Evolutionary conservation across 2,797 vertebrate genomes (phyloP), one percentile per base, ranked within the genome.

Genomic region (Gila robusta): DNA sequence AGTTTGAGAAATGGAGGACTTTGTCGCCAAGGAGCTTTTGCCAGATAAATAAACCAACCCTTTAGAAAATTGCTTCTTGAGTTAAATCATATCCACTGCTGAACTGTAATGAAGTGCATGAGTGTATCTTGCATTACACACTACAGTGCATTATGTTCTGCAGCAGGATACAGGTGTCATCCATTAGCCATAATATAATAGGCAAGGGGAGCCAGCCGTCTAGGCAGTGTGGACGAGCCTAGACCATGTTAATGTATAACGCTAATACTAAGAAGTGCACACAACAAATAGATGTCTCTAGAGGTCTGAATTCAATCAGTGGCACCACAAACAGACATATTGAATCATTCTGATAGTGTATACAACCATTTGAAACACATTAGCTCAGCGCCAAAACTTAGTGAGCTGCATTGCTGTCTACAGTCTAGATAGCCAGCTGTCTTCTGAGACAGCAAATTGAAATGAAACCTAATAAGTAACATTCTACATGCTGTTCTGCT

Each of bases 161-260:
- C 54, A 32, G 70, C 54, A 70, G 49, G 78, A 37, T 82, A 84
- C 77, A 86, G 56, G 59, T 84, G 76, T 73, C 39, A 79, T 64
- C 49, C 26, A 83, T 87, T 88, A 87, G 37, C 73, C 7, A 67
- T 71, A 52, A 81, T 79, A 77, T 78, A 85, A 88, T 87, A 85
- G 35, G 21, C 44, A 83, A 71, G 52, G 21, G 72, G 26, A 86
- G 73, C 21, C 59, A 77, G 41, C 32, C 32, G 11, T 41, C 52
- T 83, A 44, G 67, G 82, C 32, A 82, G 82, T 26, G 37, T 26
- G 66, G 56, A 71, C 1, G 10, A 56, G n/a, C 70, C 72, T 49
- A 56, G 73, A 78, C 12, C 44, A 54, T 44, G 26, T 72, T 79
- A 87, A 84, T 66, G 79, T 64, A 87, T 56, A 72, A 52, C 14